Evolutionary conservation across 2,797 vertebrate species (phyloP).

Genomic region (Alosa sapidissima): DNA sequence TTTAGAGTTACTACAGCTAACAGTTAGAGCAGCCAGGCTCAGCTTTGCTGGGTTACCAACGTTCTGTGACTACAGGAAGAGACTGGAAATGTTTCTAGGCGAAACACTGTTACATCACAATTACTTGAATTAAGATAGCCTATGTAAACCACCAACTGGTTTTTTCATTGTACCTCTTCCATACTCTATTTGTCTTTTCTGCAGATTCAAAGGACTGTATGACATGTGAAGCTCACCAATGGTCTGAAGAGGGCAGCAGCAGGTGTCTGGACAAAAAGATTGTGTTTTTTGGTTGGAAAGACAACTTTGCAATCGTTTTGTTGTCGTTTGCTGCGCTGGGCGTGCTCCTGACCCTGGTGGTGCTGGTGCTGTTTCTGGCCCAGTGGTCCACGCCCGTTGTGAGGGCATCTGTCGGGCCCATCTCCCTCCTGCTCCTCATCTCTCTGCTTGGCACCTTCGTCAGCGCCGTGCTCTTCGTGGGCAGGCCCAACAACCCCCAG

Average conservation of each 20-base stretch:
- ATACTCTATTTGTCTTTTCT: conserved; percentile 25
- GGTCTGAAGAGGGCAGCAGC: conserved; percentile 76
- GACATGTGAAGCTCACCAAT: conserved; percentile 74
- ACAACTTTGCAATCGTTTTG: conserved; percentile 80
- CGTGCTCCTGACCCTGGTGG: conserved; percentile 70
- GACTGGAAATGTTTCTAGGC: no score
- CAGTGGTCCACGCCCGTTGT: conserved; percentile 80
- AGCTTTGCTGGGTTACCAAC: no score
- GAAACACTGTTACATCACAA: not conserved
- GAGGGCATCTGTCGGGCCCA: conserved; percentile 78
- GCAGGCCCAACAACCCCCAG: conserved; percentile 70
- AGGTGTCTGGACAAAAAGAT: conserved; percentile 72
- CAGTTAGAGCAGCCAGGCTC: no score
- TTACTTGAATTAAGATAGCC: no score
- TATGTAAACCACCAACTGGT: no score
- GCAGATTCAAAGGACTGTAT: conserved; percentile 84
- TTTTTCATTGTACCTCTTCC: no score
- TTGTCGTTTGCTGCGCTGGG: conserved; percentile 74
- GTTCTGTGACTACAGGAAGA: no score
- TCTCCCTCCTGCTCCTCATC: conserved; percentile 82
- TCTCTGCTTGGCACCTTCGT: conserved; percentile 81
- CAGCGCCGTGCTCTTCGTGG: conserved; percentile 80
- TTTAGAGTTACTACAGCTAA: no score
- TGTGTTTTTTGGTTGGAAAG: conserved; percentile 77
- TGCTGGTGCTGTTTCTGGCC: conserved; percentile 79